These are phyloP conservation scores for Drosophila eohydei DNA, from an alignment of 2,888 invertebrate genomes.

Conservation along the genomic window DNA sequence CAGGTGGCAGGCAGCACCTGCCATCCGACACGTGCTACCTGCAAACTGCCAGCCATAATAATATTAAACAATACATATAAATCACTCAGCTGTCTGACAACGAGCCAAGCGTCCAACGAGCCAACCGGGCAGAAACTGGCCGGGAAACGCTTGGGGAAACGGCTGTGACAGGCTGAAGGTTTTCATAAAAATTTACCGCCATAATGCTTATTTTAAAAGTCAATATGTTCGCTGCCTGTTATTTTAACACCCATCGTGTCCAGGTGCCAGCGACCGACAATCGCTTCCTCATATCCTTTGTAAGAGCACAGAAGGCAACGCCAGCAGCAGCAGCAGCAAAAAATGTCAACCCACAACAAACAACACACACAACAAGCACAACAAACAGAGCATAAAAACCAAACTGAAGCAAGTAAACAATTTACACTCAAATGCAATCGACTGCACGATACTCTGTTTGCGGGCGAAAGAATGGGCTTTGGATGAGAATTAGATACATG, in stretches of 20 bases:
- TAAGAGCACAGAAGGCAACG: constrained; percentile 45
- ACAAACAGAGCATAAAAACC: constrained; percentile 62
- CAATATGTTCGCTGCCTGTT: constrained; percentile 78
- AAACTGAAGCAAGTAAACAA: constrained; percentile 50
- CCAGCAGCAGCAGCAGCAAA: constrained; percentile 33
- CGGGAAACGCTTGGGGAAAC: constrained; percentile 33
- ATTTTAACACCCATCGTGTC: constrained; percentile 80
- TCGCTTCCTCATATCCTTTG: constrained; percentile 66
- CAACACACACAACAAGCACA: constrained; percentile 54
- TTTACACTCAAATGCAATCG: constrained; percentile 5
- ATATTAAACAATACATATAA: constrained; percentile 80
- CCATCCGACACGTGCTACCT: constrained; percentile 23
- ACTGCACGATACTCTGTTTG: constrained; percentile 4
- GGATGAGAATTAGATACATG: not conserved
- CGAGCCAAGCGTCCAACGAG: constrained; percentile 43
- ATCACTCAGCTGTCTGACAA: constrained; percentile 76
- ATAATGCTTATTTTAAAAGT: constrained; percentile 81
- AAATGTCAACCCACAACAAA: constrained; percentile 64
- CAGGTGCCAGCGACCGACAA: constrained; percentile 71
- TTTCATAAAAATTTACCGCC: constrained; percentile 79
- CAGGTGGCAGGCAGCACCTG: constrained; percentile 22
- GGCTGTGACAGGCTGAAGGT: constrained; percentile 61
- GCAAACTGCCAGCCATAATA: constrained; percentile 75
- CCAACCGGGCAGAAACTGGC: constrained; percentile 9
- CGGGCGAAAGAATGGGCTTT: not conserved